These are phyloP conservation scores for Drosophila repleta DNA, from an alignment of 1,140 invertebrate genomes.

Conservation along the genomic window DNA sequence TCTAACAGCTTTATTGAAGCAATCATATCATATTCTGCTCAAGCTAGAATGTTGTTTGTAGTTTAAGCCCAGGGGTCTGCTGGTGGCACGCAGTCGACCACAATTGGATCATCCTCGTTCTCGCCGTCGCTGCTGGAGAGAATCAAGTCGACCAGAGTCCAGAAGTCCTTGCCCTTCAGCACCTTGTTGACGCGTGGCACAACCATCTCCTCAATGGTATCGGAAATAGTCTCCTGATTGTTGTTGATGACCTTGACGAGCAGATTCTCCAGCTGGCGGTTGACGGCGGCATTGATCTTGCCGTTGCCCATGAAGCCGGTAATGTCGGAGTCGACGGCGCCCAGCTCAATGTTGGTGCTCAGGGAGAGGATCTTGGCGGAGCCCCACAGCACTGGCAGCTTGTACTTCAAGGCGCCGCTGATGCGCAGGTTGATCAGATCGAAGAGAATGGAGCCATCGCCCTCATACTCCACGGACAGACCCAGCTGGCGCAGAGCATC, in stretches of 20 bases:
- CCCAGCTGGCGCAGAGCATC: conserved; percentile 73
- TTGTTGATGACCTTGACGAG: conserved; percentile 61
- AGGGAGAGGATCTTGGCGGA: conserved; percentile 75
- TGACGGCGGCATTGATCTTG: conserved; percentile 64
- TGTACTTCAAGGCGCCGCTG: conserved; percentile 69
- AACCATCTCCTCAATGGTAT: conserved; percentile 66
- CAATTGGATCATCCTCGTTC: conserved; percentile 74
- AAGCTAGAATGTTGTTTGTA: not conserved
- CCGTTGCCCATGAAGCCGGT: conserved; percentile 75
- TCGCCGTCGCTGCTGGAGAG: conserved; percentile 65
- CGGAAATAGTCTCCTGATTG: conserved; percentile 66
- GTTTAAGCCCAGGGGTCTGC: conserved; percentile 80
- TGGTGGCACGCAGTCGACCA: conserved; percentile 64
- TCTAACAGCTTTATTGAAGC: conserved; percentile 29
- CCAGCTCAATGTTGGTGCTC: conserved; percentile 67
- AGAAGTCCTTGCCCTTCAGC: conserved; percentile 80
- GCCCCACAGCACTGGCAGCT: conserved; percentile 76
- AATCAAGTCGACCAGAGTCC: conserved; percentile 73
- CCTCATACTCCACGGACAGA: conserved; percentile 75
- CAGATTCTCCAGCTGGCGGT: conserved; percentile 68
- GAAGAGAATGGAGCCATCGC: conserved; percentile 63
- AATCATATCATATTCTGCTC: not conserved
- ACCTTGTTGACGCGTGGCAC: conserved; percentile 73
- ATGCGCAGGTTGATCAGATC: conserved; percentile 71
- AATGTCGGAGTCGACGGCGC: conserved; percentile 62